Percentiles rank a stretch among this genome's conserved stretches.
Conservation (phyloP, 2,888 invertebrate species). For the Calephelis perditalis region DNA sequence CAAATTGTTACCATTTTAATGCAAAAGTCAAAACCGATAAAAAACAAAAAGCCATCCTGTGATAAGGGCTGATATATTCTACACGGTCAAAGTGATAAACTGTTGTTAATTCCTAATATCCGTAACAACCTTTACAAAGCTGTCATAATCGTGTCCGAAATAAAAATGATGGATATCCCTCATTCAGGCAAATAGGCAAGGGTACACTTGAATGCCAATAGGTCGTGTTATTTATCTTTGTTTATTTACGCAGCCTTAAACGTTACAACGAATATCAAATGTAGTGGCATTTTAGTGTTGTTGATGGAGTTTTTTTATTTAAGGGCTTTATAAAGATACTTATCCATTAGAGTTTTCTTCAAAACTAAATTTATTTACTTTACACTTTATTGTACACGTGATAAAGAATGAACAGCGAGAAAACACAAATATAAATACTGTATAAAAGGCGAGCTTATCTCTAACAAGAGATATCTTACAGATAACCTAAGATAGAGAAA, state of each 20-base stretch:
- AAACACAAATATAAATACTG: no score
- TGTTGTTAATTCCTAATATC: constrained; percentile 74
- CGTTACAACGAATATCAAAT: constrained; percentile 9
- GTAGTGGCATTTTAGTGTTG: no score
- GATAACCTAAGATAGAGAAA: no score
- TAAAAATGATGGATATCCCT: constrained; percentile 67
- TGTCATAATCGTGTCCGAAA: constrained; percentile 64
- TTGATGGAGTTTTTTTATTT: no score
- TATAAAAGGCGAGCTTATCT: no score
- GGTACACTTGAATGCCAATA: constrained; percentile 21
- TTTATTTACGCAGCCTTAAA: constrained; percentile 2
- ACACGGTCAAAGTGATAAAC: constrained; percentile 65
- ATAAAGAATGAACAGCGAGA: no score
- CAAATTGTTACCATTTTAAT: no score
- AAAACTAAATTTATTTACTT: no score
- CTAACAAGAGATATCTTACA: no score
- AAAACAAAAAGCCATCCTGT: constrained; percentile 36
- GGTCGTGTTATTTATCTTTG: constrained; percentile 12
- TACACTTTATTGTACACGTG: no score
- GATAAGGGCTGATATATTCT: constrained; percentile 56
- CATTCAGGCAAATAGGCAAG: constrained; percentile 52
- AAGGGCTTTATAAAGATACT: no score
- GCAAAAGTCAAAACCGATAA: neutral
- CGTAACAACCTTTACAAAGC: constrained; percentile 62
- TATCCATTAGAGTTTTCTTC: no score